Conservation (phyloP, 2,888 invertebrate species). For the Tineola bisselliella region DNA sequence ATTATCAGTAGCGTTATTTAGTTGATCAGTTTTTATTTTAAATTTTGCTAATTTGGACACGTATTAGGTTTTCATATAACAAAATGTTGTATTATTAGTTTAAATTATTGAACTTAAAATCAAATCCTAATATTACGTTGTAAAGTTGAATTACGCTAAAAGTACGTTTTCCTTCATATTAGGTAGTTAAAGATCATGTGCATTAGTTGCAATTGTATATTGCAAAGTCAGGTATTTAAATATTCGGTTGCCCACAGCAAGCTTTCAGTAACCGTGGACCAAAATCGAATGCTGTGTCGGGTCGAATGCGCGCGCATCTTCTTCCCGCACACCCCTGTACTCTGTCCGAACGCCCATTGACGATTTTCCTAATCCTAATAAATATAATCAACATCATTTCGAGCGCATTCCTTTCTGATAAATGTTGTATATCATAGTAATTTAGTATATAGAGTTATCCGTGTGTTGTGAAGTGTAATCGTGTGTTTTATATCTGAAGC, state of each 20-base stretch:
- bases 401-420: background rate
- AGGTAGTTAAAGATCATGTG: background rate
- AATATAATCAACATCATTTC: conserved; percentile 27
- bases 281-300: conserved; percentile 67
- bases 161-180: too few relatives aligned
- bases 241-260: conserved; percentile 56
- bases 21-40: too few relatives aligned
- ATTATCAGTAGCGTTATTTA: background rate
- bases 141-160: too few relatives aligned
- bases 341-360: conserved; percentile 60
- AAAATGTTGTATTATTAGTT: too few relatives aligned
- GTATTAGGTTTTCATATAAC: too few relatives aligned
- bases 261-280: conserved; percentile 67
- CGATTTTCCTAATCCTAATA: conserved; percentile 60
- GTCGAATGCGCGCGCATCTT: conserved; percentile 52
- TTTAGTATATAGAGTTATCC: background rate
- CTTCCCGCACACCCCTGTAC: conserved; percentile 34
- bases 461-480: background rate
- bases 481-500: background rate
- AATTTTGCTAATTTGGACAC: too few relatives aligned
- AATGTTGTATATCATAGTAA: background rate
- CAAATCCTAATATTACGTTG: too few relatives aligned
- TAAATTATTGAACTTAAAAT: too few relatives aligned
- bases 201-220: conserved; percentile 30
- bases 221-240: conserved; percentile 64